phyloP scores from a whole-genome alignment of 2,888 invertebrate genomes.

The Machimus rusticus region DNA sequence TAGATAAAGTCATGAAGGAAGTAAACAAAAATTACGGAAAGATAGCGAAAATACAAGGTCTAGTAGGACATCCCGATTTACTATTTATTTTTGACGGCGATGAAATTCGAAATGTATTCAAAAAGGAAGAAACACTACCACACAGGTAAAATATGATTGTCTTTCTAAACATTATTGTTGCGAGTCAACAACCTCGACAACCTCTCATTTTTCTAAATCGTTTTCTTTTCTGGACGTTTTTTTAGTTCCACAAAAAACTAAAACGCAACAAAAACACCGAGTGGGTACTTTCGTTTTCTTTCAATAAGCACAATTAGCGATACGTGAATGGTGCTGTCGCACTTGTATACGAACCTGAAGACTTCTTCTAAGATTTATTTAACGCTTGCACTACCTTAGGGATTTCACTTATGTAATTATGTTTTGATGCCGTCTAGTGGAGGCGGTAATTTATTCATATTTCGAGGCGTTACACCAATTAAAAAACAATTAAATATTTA shows the following conservation, averaged over 20 bases:
- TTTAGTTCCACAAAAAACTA: not conserved
- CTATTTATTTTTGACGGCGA: constrained; percentile 78
- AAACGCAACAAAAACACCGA: not conserved
- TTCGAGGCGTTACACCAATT: not conserved
- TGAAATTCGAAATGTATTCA: constrained; percentile 74
- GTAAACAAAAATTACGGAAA: constrained; percentile 67
- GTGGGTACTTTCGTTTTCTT: not conserved
- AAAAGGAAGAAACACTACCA: constrained; percentile 74
- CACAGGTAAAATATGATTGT: constrained; percentile 63
- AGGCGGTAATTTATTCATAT: not conserved
- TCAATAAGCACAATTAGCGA: not conserved
- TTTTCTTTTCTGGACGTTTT: not conserved
- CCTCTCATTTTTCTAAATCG: not conserved
- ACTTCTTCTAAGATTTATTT: not conserved
- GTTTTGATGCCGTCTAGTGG: not conserved
- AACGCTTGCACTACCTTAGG: not conserved
- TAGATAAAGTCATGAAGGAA: constrained; percentile 68
- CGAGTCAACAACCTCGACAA: not conserved
- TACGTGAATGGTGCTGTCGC: not conserved
- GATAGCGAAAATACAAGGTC: constrained; percentile 72
- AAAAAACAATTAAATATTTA: not conserved
- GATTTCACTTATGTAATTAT: not conserved
- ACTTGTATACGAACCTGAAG: not conserved
- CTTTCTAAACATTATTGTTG: not conserved
- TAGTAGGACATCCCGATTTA: constrained; percentile 79